Percentiles rank a stretch among this genome's conserved stretches.
These are phyloP conservation scores for Cataglyphis hispanica DNA, from an alignment of 1,140 invertebrate species.

Conservation along the genomic window DNA sequence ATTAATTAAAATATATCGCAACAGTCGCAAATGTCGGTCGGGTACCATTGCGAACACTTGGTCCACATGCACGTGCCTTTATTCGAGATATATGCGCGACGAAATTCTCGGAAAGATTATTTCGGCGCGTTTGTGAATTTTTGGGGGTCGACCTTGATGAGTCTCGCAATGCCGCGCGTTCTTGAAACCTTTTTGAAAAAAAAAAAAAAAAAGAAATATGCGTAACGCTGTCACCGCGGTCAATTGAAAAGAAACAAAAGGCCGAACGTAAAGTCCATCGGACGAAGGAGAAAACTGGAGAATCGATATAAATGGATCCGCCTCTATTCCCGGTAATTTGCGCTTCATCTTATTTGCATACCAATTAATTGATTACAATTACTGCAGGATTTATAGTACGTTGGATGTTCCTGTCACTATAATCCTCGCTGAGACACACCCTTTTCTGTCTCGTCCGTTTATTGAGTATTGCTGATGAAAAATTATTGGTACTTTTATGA, in stretches of 20 bases:
- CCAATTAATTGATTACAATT: conserved; percentile 72
- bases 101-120: conserved; percentile 68
- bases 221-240: not conserved
- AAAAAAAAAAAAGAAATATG: not conserved
- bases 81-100: conserved; percentile 16
- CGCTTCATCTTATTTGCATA: conserved; percentile 68
- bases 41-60: not conserved
- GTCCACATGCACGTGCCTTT: not conserved
- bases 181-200: not conserved
- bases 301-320: conserved; percentile 46
- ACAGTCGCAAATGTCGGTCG: not conserved
- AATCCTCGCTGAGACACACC: conserved; percentile 29
- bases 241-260: conserved; percentile 11
- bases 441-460: conserved; percentile 27
- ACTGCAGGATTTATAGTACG: conserved; percentile 66
- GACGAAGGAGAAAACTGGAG: conserved; percentile 11
- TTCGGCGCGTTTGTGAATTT: conserved; percentile 67
- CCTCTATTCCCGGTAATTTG: conserved; percentile 64
- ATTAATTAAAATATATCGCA: conserved; percentile 30
- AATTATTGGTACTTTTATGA: conserved; percentile 46
- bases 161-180: conserved; percentile 24
- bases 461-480: conserved; percentile 57
- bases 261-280: conserved; percentile 12
- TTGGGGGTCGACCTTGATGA: conserved; percentile 43
- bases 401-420: conserved; percentile 36